Base-by-base conservation (phyloP, 1,140 invertebrate species). In the Heliconius eleuchia region DNA sequence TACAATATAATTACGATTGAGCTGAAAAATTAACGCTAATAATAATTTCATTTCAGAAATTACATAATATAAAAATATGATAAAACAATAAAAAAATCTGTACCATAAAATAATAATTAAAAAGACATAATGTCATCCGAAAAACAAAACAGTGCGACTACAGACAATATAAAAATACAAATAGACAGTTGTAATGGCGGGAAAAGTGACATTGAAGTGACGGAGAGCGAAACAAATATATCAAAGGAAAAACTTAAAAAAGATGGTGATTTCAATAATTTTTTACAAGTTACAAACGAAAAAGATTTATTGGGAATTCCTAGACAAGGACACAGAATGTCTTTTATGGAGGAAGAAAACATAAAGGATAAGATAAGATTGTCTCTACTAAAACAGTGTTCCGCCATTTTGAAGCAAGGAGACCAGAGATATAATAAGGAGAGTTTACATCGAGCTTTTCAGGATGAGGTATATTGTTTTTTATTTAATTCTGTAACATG, bases 261-360 rank as follows among this genome's bases (percentile, higher is more conserved):
- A 39, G n/a, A 72, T 72, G 37, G 34, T 5, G 71, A 72, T 13
- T 39, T 30, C 30, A 66, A 66, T 66, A 66, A 66, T 23, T 66
- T 66, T 16, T 66, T 66, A 66, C 60, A 66, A 66, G 27, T 57
- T 30, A 42, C 60, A 3, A 72, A 72, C n/a, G 37, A 30, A n/a
- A 71, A 71, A 74, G 74, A 80, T 76, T 72, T 81, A 76, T 34
- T 77, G 16, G 77, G 84, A 7, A 82, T 89, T 34, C 85, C 89
- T 1, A 84, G 90, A 39, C 88, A 82, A 72, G 85, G 87, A 3
- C 89, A 91, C 19, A 85, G 91, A 73, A 96, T 95, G 91, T 96
- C 96, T 74, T 95, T 95, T 37, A 96, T 96, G 96, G 96, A 97
- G 81, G 95, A 96, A 83, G 96, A 97, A 87, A 96, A 95, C 85